Percentiles rank a stretch among this genome's conserved stretches.
Evolutionary conservation across 2,797 vertebrate genomes (phyloP).

Genomic region (Manis pentadactyla): DNA sequence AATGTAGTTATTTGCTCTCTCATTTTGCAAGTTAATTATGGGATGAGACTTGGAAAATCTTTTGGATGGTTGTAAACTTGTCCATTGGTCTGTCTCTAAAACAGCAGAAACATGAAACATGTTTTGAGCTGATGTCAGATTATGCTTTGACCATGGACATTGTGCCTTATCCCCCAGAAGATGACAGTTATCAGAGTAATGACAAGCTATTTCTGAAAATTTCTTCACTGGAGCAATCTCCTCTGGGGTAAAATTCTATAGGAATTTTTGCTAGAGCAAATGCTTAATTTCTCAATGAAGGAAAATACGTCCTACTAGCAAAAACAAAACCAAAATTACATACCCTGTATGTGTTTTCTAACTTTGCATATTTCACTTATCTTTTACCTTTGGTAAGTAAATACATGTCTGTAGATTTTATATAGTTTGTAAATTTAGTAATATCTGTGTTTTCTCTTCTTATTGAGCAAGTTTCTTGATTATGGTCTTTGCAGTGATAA

Average conservation of each 20-base stretch:
- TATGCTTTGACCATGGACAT: neutral
- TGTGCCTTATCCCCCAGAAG: neutral
- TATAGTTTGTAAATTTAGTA: slow-evolving; percentile 23
- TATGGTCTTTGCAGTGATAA: neutral
- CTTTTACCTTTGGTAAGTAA: neutral
- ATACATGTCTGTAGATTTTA: neutral
- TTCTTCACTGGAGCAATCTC: neutral
- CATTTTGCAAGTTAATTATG: slow-evolving; percentile 21
- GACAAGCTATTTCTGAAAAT: neutral
- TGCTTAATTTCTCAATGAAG: neutral
- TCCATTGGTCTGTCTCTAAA: neutral
- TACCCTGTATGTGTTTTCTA: neutral
- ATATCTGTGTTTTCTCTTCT: neutral
- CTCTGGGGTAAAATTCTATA: neutral
- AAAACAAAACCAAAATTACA: neutral
- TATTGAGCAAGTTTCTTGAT: slow-evolving; percentile 7
- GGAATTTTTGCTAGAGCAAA: slow-evolving; percentile 35
- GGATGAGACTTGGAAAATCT: neutral
- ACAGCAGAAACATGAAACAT: neutral
- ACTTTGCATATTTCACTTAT: neutral
- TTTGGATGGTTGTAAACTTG: neutral
- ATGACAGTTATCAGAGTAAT: neutral
- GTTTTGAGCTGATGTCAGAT: neutral
- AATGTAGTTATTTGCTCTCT: slow-evolving; percentile 24
- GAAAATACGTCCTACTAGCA: neutral